These are phyloP conservation scores for Eulemur rufifrons DNA, from an alignment of 2,113 vertebrate genomes.

Conservation along the genomic window DNA sequence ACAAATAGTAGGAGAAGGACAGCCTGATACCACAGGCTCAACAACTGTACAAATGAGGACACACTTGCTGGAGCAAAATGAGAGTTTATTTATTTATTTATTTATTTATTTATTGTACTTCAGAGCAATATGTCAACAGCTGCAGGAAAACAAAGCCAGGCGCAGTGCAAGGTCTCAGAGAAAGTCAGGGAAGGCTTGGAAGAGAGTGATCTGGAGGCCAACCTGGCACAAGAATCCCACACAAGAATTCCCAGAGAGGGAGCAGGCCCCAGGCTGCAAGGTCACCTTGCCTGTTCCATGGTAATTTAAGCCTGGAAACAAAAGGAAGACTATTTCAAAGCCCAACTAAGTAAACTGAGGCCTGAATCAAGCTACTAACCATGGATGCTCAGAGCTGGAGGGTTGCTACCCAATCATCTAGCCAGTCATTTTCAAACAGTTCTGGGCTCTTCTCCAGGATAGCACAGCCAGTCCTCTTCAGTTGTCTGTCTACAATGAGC, in stretches of 20 bases:
- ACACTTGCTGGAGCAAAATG: neutral
- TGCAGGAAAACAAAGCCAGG: neutral
- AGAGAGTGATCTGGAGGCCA: neutral
- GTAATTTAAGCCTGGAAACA: neutral
- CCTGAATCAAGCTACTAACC: neutral
- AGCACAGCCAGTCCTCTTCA: neutral
- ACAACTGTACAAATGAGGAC: neutral
- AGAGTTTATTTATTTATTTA: neutral
- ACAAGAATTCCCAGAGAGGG: neutral
- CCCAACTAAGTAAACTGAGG: neutral
- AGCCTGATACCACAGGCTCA: neutral
- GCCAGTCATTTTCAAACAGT: neutral
- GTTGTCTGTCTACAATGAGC: neutral
- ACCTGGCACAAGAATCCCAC: neutral
- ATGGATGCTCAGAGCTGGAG: neutral
- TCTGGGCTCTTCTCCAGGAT: neutral
- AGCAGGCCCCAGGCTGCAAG: neutral
- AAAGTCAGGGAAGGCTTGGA: neutral
- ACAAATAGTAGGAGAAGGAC: neutral
- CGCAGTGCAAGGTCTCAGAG: neutral
- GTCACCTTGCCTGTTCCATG: neutral
- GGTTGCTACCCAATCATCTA: too few species aligned
- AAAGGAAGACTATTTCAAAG: neutral
- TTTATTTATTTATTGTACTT: neutral
- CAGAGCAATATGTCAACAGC: neutral